Conservation (phyloP, 2,888 invertebrate species). For the Coelogynopora nodosa region DNA sequence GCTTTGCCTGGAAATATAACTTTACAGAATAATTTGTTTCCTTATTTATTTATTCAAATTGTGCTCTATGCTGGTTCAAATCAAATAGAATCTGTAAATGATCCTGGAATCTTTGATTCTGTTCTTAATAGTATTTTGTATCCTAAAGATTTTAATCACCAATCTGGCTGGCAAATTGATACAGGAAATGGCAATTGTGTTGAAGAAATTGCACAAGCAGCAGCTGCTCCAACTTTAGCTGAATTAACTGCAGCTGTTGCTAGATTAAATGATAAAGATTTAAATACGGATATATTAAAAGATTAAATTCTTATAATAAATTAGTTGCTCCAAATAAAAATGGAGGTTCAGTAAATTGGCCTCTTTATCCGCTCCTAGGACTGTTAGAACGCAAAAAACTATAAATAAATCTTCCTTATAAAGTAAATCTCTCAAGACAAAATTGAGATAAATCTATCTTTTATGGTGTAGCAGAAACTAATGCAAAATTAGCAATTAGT, state of each 20-base stretch:
- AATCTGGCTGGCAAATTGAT: background rate
- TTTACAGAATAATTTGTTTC: no score
- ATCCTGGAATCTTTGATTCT: background rate
- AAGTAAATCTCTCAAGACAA: background rate
- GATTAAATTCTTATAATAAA: background rate
- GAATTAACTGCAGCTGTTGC: background rate
- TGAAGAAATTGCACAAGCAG: background rate
- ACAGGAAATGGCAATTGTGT: background rate
- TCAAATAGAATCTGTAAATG: background rate
- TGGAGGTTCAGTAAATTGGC: background rate
- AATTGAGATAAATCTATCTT: background rate
- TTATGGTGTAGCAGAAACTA: background rate
- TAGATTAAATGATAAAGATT: background rate
- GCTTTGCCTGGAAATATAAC: background rate
- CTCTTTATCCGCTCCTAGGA: background rate
- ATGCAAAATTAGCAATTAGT: background rate
- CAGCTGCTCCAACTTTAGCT: background rate
- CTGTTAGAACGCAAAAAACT: background rate
- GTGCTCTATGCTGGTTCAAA: background rate
- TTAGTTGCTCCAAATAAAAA: background rate
- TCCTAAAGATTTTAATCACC: background rate
- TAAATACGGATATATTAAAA: background rate
- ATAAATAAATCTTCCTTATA: background rate
- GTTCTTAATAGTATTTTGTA: background rate
- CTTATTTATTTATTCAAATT: background rate